Percentiles rank a stretch among this genome's conserved stretches.
Conservation (phyloP, 2,888 invertebrate species). For the Ditylenchus weischeri region DNA sequence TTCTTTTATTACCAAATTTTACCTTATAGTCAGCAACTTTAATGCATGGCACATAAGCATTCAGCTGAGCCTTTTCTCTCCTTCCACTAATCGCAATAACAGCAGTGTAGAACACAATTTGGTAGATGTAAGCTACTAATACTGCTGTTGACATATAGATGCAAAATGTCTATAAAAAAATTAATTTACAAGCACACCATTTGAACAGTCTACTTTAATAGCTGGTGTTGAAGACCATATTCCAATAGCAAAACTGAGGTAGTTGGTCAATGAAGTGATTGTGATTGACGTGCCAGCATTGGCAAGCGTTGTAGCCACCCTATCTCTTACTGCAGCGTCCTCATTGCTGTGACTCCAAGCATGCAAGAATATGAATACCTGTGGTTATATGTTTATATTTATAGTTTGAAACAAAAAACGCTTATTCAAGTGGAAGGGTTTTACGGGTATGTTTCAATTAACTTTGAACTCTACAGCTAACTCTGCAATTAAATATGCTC, state of each 20-base stretch:
- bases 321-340: constrained; percentile 33
- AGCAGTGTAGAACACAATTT: constrained; percentile 56
- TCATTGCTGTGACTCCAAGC: constrained; percentile 51
- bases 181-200: background rate
- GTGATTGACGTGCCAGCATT: constrained; percentile 58
- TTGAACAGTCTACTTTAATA: constrained; percentile 37
- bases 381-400: too few species aligned
- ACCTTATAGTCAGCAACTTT: constrained; percentile 36
- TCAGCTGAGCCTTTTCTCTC: constrained; percentile 43
- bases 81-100: constrained; percentile 52
- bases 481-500: too few species aligned
- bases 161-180: constrained; percentile 43
- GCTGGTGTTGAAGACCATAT: constrained; percentile 57
- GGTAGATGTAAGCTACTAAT: constrained; percentile 55
- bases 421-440: too few species aligned
- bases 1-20: background rate
- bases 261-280: constrained; percentile 54
- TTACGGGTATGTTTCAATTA: too few species aligned
- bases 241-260: constrained; percentile 56
- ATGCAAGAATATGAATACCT: constrained; percentile 54
- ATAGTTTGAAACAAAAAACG: too few species aligned
- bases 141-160: constrained; percentile 56
- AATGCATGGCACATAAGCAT: constrained; percentile 50
- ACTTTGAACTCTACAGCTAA: too few species aligned
- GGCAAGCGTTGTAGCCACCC: constrained; percentile 52